phyloP scores from a whole-genome alignment of 2,888 invertebrate species.

The Tiliacea aurago region DNA sequence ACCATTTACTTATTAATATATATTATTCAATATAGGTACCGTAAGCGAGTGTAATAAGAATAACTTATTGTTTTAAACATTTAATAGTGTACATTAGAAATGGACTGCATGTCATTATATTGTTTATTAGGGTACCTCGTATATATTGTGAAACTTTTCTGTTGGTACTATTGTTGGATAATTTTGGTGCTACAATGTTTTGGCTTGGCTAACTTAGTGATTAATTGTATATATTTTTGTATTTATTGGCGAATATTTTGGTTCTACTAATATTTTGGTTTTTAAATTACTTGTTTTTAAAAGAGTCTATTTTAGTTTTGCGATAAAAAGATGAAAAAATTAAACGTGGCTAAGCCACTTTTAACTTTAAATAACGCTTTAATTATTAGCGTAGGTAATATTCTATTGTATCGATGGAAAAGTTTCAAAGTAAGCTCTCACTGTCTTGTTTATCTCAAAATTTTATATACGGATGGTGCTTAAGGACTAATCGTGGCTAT shows the following conservation, averaged over 20 bases:
- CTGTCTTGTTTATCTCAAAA: conserved; percentile 76
- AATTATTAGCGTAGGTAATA: conserved; percentile 84
- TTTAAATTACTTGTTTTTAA: conserved; percentile 66
- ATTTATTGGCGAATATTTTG: conserved; percentile 86
- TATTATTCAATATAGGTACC: conserved; percentile 84
- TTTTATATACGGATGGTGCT: conserved; percentile 79
- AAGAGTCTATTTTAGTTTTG: conserved; percentile 64
- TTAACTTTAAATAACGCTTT: conserved; percentile 82
- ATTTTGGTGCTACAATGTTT: conserved; percentile 89
- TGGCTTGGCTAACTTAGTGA: conserved; percentile 89
- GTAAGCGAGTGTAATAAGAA: conserved; percentile 84
- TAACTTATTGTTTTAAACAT: conserved; percentile 86
- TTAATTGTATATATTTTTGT: conserved; percentile 85
- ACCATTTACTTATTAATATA: conserved; percentile 89
- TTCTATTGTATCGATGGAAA: conserved; percentile 85
- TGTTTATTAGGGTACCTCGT: conserved; percentile 68
- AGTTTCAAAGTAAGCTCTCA: conserved; percentile 85
- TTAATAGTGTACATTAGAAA: conserved; percentile 79
- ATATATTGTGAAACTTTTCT: conserved; percentile 86
- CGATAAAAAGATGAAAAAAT: conserved; percentile 62
- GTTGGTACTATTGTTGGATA: conserved; percentile 82
- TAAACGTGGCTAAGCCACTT: conserved; percentile 82
- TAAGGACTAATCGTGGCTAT: conserved; percentile 67
- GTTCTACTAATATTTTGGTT: conserved; percentile 75
- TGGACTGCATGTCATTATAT: conserved; percentile 81